Evolutionary conservation across 2,797 vertebrate genomes (phyloP).

Genomic region (Coluber constrictor): DNA sequence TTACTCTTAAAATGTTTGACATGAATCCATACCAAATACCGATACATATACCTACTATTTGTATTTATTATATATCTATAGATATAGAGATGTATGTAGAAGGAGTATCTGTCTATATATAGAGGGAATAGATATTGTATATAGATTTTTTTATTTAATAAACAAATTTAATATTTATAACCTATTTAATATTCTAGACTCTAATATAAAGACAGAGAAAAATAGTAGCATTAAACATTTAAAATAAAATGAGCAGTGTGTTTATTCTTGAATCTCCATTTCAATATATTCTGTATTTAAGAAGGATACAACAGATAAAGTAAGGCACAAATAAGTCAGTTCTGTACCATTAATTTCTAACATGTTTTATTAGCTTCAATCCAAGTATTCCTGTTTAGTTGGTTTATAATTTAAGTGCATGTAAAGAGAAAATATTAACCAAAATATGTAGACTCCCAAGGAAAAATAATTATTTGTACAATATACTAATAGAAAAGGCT

Average conservation of each 20-base stretch:
- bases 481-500: background rate
- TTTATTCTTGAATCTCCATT: background rate
- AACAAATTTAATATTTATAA: background rate
- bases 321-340: background rate
- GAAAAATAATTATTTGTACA: background rate
- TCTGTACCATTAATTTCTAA: background rate
- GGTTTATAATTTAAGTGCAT: background rate
- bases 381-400: background rate
- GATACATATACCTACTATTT: background rate
- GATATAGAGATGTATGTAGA: background rate
- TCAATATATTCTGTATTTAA: background rate
- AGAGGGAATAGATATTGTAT: background rate
- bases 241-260: background rate
- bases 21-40: no score
- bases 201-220: background rate
- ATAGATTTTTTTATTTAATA: background rate
- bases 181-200: background rate
- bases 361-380: slow-evolving; percentile 8
- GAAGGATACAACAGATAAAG: background rate
- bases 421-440: slow-evolving; percentile 2
- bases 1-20: background rate
- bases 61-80: background rate
- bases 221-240: background rate
- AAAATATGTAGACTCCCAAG: background rate
- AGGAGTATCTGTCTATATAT: background rate